Evolutionary conservation across 2,888 invertebrate genomes (phyloP), one percentile per base, ranked within the genome.

Genomic region (Mongoloraphidia duomilia): DNA sequence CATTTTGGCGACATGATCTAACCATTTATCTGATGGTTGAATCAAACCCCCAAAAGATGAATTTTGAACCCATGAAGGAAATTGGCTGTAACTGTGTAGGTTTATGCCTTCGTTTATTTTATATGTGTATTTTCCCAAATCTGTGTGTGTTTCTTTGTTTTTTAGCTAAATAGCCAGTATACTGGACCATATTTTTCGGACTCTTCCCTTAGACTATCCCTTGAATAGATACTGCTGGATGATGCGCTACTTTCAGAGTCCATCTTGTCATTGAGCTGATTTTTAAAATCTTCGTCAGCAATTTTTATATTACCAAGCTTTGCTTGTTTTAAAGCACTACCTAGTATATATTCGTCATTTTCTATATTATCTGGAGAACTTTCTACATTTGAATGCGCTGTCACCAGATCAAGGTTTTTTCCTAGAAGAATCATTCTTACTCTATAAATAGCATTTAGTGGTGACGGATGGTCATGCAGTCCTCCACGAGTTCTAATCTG

Each of bases 381-480:
- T 17, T 50, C 49, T 10, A 35, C 34, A 46, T 55, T 52, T n/a
- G 50, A 17, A 44, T 51, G 34, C 34, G n/a, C 41, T 44, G 50
- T 46, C 9, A 50, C 50, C 41, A 49, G 26, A n/a, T 53, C 50
- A 9, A 54, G 51, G 49, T 54, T 56, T 43, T 55, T 56, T 10
- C 56, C 53, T 5, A 55, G 46, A 11, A 55, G 44, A 35, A 56
- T 54, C 44, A 53, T 44, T 41, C 50, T 50, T 14, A 55, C 38
- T 13, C 54, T 51, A 41, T 53, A 50, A 4, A 56, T 26, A 11
- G 49, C 51, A 46, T 54, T 53, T 45, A 56, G 38, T 40, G 55
- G 49, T 13, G 54, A 44, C 11, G 55, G 54, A 41, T 56, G 56
- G 43, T 56, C 56, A 48, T 56, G 42, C 12, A 54, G 34, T 9